Base-by-base conservation (phyloP, 2,888 invertebrate species). In the Ptychoptera albimana region DNA sequence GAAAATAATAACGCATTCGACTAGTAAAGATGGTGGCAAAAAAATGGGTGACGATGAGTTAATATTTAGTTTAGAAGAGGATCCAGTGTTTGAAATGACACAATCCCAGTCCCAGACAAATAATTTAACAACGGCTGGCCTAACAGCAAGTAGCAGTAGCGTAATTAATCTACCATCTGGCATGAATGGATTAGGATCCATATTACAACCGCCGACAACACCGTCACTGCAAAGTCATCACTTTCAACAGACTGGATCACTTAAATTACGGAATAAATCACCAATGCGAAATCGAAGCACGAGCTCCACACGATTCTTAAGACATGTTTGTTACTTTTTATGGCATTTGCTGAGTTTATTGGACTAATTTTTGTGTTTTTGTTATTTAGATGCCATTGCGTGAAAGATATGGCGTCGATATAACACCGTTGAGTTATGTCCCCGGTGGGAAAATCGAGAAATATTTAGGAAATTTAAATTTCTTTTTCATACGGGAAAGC, bases 401-500 rank as follows among this genome's bases (percentile, higher is more conserved):
- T 16, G 65, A 65, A 51, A 58, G 64, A 8, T 61, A 58, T 68
- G 74, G 88, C 55, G 75, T 85, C 48, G 76, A 86, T 57, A 78
- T 94, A 51, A 86, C 89, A 0, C 85, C 91, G 0, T 66, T 89
- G 36, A 77, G 83, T 42, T 80, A 77, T 56, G 71, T 89, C 49
- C 82, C 85, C 12, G 86, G 86, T 43, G 83, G 76, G 37, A 75
- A 72, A 54, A 79, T 83, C 47, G 80, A 83, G 52, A 75, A 82
- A 50, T 85, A 92, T 58, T 70, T 94, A 55, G 93, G 96, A 50
- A 85, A 91, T 60, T 67, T 92, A 50, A 85, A 94, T 58, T 87
- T 94, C 63, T 87, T 94, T 67, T 92, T 96, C 60, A 94, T 97
- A 49, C 70, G 96, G 16, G 96, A 97, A 66, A 91, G 87, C 48